Conservation (phyloP, 2,797 vertebrate species). For the Pteropus rufus region DNA sequence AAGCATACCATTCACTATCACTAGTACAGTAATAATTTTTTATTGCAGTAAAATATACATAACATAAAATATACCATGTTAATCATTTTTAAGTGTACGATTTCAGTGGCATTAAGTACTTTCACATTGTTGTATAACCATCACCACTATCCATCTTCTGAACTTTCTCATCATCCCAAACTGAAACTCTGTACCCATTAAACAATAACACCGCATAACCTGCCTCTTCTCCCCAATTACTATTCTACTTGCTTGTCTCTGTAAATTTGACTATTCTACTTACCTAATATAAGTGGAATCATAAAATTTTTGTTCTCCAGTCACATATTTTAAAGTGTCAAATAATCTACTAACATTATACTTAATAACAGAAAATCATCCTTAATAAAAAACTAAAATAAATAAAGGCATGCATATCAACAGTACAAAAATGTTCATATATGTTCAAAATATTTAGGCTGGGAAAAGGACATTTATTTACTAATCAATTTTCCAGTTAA, state of each 20-base stretch:
- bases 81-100: neutral
- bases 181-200: neutral
- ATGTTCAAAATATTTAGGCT: neutral
- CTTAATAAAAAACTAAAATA: neutral
- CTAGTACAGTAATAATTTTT: neutral
- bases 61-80: conserved; percentile 7
- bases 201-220: neutral
- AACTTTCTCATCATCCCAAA: neutral
- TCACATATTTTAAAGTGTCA: neutral
- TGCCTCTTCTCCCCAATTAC: neutral
- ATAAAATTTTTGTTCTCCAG: neutral
- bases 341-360: neutral
- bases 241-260: neutral
- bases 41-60: neutral
- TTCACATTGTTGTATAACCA: neutral
- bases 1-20: neutral
- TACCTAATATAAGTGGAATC: neutral
- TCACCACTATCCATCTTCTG: neutral
- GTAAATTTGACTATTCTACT: neutral
- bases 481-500: neutral
- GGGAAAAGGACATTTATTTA: neutral
- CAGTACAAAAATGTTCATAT: neutral
- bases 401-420: neutral
- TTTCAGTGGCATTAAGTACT: neutral
- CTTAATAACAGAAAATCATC: neutral